A percentile compares a stretch with the other conserved stretches of the same genome.
These are phyloP conservation scores for Petrophora chlorosata DNA, from an alignment of 2,888 invertebrate species.

Conservation along the genomic window DNA sequence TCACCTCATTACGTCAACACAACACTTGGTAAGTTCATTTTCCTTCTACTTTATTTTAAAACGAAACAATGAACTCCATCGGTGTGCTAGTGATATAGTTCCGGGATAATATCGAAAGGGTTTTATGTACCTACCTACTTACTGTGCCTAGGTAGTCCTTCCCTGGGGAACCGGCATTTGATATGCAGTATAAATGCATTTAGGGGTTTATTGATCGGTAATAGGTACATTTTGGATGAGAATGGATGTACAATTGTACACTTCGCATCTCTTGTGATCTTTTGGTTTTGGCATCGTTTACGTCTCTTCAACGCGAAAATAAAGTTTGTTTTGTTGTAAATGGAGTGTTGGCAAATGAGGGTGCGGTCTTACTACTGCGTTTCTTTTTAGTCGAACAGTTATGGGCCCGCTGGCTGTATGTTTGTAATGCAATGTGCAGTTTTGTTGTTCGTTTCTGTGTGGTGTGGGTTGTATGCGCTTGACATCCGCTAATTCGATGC, in stretches of 20 bases:
- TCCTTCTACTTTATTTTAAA: conserved; percentile 14
- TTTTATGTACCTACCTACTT: too few relatives aligned
- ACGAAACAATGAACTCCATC: not conserved
- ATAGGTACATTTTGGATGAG: conserved; percentile 30
- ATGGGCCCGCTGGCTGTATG: not conserved
- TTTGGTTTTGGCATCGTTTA: too few relatives aligned
- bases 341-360: conserved; percentile 14
- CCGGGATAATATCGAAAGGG: not conserved
- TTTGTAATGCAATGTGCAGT: conserved; percentile 6
- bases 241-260: not conserved
- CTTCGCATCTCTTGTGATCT: not conserved
- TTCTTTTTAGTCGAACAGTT: not conserved
- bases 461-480: conserved; percentile 8
- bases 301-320: not conserved
- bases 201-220: conserved; percentile 48
- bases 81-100: not conserved
- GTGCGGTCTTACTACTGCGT: conserved; percentile 20
- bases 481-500: conserved; percentile 24
- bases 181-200: conserved; percentile 41
- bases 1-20: conserved; percentile 51
- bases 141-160: too few relatives aligned
- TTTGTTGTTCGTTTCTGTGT: conserved; percentile 8
- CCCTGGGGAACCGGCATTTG: conserved; percentile 52
- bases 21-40: conserved; percentile 63
- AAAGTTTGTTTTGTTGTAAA: not conserved